Conservation (phyloP, 2,113 vertebrate species). For the Murina feae region DNA sequence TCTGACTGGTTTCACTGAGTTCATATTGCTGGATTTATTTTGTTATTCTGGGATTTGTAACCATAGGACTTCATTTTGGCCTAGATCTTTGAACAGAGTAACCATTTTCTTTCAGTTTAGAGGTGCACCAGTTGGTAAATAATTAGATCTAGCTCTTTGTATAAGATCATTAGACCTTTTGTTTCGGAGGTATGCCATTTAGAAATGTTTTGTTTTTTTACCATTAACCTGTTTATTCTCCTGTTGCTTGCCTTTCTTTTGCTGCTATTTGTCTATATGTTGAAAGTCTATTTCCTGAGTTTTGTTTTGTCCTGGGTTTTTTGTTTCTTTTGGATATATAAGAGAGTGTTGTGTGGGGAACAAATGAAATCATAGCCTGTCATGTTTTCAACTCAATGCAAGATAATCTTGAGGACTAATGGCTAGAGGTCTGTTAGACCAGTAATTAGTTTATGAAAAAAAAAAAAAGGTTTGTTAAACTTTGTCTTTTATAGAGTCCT, state of each 20-base stretch:
- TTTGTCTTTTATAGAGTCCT: neutral
- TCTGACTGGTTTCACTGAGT: neutral
- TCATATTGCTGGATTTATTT: neutral
- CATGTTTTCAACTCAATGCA: neutral
- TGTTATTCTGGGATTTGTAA: constrained; percentile 27
- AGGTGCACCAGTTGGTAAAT: neutral
- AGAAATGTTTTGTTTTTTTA: neutral
- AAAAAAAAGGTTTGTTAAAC: neutral
- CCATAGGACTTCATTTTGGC: constrained; percentile 8
- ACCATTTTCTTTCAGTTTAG: neutral
- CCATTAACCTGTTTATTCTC: neutral
- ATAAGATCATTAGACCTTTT: neutral
- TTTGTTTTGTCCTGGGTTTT: neutral
- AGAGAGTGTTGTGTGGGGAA: neutral
- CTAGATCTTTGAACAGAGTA: neutral
- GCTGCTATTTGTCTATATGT: neutral
- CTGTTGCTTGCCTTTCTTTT: neutral
- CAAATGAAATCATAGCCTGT: neutral
- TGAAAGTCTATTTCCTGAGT: neutral
- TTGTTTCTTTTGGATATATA: neutral
- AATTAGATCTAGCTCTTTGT: neutral
- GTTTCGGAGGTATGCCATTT: neutral
- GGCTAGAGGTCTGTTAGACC: neutral
- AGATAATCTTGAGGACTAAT: neutral
- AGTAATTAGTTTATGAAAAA: neutral